Percentiles rank a stretch among this genome's conserved stretches.
Conservation (phyloP, 2,797 vertebrate genomes). For the Nothura maculosa region DNA sequence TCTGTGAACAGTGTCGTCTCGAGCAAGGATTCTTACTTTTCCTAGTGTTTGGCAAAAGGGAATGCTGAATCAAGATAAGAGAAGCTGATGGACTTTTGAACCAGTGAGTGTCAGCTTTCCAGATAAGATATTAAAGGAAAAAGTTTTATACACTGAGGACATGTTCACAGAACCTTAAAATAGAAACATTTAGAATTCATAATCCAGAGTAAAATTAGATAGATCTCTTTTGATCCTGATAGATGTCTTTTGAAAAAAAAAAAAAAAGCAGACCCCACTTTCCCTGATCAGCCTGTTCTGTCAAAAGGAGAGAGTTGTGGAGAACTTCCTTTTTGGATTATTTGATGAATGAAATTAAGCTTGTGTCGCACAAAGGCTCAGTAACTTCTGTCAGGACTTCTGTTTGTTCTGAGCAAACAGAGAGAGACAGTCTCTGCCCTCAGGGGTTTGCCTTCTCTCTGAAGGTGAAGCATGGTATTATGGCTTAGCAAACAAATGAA, state of each 20-base stretch:
- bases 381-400: background rate
- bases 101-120: rapidly evolving
- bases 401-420: background rate
- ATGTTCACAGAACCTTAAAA: background rate
- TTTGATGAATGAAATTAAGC: background rate
- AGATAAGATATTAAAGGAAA: background rate
- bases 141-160: rapidly evolving
- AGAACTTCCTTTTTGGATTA: background rate
- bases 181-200: background rate
- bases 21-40: background rate
- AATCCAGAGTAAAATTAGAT: background rate
- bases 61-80: background rate
- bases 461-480: background rate
- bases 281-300: background rate
- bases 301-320: background rate
- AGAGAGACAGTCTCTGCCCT: background rate
- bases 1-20: background rate
- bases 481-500: slow-evolving; percentile 8
- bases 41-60: background rate
- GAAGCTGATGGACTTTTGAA: background rate
- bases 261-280: background rate
- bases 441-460: background rate
- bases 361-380: background rate
- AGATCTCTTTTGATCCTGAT: background rate
- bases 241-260: background rate